Evolutionary conservation across 2,797 vertebrate species (phyloP).

Genomic region (Moxostoma hubbsi): DNA sequence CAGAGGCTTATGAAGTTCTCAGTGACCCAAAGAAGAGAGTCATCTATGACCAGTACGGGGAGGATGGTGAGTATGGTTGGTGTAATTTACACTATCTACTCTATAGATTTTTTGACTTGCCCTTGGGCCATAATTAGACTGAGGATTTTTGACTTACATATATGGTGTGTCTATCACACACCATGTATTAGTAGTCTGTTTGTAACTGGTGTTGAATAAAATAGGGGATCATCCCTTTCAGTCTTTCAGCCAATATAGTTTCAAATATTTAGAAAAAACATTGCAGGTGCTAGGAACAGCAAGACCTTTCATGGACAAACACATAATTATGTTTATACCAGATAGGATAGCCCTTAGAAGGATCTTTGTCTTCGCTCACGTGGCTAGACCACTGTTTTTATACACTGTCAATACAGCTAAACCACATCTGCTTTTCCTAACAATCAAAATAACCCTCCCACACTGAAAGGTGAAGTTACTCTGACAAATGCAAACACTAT

Average conservation of each 20-base stretch:
- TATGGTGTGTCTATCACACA: not conserved
- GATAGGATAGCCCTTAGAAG: conserved; percentile 21
- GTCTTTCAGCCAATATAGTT: not conserved
- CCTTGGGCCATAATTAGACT: not conserved
- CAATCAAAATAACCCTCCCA: conserved; percentile 28
- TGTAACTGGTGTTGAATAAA: not conserved
- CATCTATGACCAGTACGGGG: conserved; percentile 95
- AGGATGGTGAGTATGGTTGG: conserved; percentile 89
- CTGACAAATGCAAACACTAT: conserved; percentile 8
- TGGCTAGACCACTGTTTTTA: conserved; percentile 15
- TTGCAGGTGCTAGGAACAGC: not conserved
- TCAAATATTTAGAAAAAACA: not conserved
- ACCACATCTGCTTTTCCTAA: conserved; percentile 18
- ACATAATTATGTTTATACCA: conserved; percentile 10
- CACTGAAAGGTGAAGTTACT: conserved; percentile 15
- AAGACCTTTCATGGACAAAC: conserved; percentile 3
- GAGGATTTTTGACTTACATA: too few species aligned
- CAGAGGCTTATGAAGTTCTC: conserved; percentile 96
- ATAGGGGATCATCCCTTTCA: not conserved
- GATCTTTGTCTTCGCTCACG: not conserved
- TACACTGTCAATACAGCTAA: conserved; percentile 36
- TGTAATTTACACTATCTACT: not conserved
- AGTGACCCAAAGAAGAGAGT: conserved; percentile 96
- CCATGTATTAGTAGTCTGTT: not conserved
- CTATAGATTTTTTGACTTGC: conserved; percentile 15